Evolutionary conservation across 2,113 vertebrate species (phyloP).

Genomic region (Isurus oxyrinchus): DNA sequence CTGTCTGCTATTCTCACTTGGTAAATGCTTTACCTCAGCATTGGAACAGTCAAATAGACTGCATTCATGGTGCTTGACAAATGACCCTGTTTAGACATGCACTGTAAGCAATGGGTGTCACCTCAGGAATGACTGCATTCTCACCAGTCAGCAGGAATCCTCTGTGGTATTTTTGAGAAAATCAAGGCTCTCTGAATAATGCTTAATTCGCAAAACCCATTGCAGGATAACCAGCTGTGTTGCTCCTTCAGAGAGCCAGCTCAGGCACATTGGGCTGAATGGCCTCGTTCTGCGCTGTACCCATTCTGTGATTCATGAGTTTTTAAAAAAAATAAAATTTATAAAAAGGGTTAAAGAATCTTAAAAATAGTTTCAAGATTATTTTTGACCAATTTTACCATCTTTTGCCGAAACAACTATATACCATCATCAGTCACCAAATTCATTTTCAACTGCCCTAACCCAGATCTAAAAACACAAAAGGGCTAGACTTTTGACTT

Average conservation of each 20-base stretch:
- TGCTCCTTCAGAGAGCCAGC: too few relatives aligned
- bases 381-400: too few relatives aligned
- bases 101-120: not conserved
- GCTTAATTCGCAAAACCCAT: not conserved
- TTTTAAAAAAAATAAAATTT: too few relatives aligned
- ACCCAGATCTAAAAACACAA: not conserved
- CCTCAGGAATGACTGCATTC: not conserved
- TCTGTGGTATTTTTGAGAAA: not conserved
- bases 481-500: not conserved
- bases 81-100: not conserved
- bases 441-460: not conserved
- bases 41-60: not conserved
- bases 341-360: not conserved
- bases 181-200: not conserved
- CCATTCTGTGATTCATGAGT: too few relatives aligned
- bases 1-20: not conserved
- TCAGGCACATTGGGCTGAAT: too few relatives aligned
- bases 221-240: not conserved
- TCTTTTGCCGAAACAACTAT: not conserved
- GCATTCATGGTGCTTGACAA: not conserved
- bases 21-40: slow-evolving; percentile 22
- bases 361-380: not conserved
- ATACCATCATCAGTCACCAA: not conserved
- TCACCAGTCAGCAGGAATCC: not conserved
- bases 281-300: too few relatives aligned